These are phyloP conservation scores for Lacanobia wlatinum DNA, from an alignment of 2,888 invertebrate species.

Conservation along the genomic window DNA sequence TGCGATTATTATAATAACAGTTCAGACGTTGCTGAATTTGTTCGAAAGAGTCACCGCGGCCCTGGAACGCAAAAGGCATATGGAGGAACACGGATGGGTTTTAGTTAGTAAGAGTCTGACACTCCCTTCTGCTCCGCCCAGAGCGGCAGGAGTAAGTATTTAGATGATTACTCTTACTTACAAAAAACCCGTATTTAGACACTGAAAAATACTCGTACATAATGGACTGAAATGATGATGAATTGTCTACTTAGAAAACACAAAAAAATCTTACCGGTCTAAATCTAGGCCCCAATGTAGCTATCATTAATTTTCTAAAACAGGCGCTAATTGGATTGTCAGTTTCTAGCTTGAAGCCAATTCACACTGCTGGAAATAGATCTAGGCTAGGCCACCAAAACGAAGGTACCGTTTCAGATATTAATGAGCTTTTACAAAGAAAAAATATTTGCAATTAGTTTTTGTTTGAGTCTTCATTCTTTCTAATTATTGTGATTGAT, in stretches of 20 bases:
- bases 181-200: slow-evolving; percentile 1
- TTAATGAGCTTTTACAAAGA: slow-evolving; percentile 23
- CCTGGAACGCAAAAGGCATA: no score
- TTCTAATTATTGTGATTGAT: slow-evolving; percentile 27
- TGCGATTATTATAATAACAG: background rate
- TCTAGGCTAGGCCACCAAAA: slow-evolving; percentile 43
- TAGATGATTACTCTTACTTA: no score
- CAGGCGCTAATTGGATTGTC: slow-evolving; percentile 55
- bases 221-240: slow-evolving; percentile 13
- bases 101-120: no score
- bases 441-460: slow-evolving; percentile 21
- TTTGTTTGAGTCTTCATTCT: slow-evolving; percentile 17
- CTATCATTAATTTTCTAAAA: slow-evolving; percentile 50
- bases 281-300: background rate
- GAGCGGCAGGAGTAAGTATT: no score
- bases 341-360: slow-evolving; percentile 45
- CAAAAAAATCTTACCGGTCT: background rate
- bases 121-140: no score
- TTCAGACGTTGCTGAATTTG: background rate
- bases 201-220: background rate
- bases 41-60: no score
- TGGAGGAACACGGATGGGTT: no score
- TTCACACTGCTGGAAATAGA: slow-evolving; percentile 30
- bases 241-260: slow-evolving; percentile 7
- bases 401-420: slow-evolving; percentile 41